Evolutionary conservation across 2,113 vertebrate species (phyloP).

Genomic region (Sinocyclocheilus grahami): DNA sequence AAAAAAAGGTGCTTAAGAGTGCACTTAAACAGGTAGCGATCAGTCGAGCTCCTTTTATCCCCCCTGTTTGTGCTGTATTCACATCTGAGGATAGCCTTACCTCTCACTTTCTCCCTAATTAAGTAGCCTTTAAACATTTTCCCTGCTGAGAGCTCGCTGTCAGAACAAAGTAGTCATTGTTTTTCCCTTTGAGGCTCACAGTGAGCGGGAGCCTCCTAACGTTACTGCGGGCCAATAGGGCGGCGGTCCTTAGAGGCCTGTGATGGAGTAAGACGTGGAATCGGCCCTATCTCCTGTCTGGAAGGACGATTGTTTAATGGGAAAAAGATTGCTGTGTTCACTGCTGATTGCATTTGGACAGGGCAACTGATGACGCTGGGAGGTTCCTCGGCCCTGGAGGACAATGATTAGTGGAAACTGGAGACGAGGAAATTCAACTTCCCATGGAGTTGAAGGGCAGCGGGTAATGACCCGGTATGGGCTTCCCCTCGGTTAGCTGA

Average conservation of each 20-base stretch:
- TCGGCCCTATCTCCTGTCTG: conserved; percentile 72
- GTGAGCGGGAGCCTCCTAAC: conserved; percentile 63
- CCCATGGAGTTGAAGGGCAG: conserved; percentile 59
- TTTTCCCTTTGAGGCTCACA: conserved; percentile 62
- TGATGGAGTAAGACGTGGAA: conserved; percentile 75
- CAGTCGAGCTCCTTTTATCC: conserved; percentile 53
- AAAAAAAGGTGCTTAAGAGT: neutral
- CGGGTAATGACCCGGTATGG: conserved; percentile 68
- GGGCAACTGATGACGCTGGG: conserved; percentile 76
- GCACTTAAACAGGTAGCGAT: conserved; percentile 58
- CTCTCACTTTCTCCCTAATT: conserved; percentile 65
- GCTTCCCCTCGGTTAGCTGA: conserved; percentile 56
- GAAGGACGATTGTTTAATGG: conserved; percentile 78
- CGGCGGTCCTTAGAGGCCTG: conserved; percentile 71
- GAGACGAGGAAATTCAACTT: conserved; percentile 77
- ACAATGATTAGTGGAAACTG: conserved; percentile 81
- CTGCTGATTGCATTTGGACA: conserved; percentile 77
- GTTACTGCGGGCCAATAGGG: conserved; percentile 53
- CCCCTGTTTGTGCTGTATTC: conserved; percentile 51
- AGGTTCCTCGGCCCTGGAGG: conserved; percentile 67
- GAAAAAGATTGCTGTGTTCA: conserved; percentile 81
- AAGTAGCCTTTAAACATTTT: conserved; percentile 65
- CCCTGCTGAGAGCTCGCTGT: conserved; percentile 67
- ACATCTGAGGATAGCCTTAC: conserved; percentile 60
- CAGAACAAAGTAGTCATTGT: conserved; percentile 68